A percentile compares a stretch with the other conserved stretches of the same genome.
These are phyloP conservation scores for Eucriotettix oculatus DNA, from an alignment of 2,888 invertebrate species.

Conservation along the genomic window DNA sequence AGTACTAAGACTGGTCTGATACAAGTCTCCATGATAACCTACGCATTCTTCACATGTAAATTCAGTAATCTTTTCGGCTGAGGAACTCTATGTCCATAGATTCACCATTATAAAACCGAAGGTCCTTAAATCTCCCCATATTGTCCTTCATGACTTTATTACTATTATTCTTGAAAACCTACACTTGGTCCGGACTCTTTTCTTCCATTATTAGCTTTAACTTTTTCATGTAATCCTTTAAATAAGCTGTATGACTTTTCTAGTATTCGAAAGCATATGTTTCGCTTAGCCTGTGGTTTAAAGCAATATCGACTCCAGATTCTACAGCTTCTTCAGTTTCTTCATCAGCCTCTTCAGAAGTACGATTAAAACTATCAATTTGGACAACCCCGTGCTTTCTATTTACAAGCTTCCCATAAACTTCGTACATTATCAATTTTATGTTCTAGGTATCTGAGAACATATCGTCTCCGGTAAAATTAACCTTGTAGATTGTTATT, in stretches of 20 bases:
- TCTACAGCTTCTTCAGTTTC: slow-evolving; percentile 57
- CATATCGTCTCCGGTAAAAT: slow-evolving; percentile 94
- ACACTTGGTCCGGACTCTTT: slow-evolving; percentile 66
- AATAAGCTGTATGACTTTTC: slow-evolving; percentile 77
- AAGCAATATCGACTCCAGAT: slow-evolving; percentile 80
- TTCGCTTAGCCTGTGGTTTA: slow-evolving; percentile 86
- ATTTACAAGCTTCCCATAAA: slow-evolving; percentile 66
- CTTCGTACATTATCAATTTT: slow-evolving; percentile 82
- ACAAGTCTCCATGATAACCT: too few species aligned
- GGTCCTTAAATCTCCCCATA: slow-evolving; percentile 75
- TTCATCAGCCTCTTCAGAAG: slow-evolving; percentile 76
- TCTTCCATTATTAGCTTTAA: slow-evolving; percentile 70
- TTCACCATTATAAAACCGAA: slow-evolving; percentile 60
- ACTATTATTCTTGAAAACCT: slow-evolving; percentile 78
- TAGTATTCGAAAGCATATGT: slow-evolving; percentile 88
- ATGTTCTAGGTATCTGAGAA: slow-evolving; percentile 92
- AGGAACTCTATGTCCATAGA: too few species aligned
- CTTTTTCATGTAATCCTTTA: slow-evolving; percentile 96
- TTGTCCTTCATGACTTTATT: slow-evolving; percentile 89
- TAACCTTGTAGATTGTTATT: slow-evolving; percentile 93
- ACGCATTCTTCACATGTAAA: too few species aligned
- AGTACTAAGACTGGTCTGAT: too few species aligned
- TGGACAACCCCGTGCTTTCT: slow-evolving; percentile 61
- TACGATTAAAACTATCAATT: slow-evolving; percentile 83
- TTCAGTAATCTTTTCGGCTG: too few species aligned